Conservation (phyloP, 2,113 vertebrate genomes). For the Tetraodon nigroviridis region DNA sequence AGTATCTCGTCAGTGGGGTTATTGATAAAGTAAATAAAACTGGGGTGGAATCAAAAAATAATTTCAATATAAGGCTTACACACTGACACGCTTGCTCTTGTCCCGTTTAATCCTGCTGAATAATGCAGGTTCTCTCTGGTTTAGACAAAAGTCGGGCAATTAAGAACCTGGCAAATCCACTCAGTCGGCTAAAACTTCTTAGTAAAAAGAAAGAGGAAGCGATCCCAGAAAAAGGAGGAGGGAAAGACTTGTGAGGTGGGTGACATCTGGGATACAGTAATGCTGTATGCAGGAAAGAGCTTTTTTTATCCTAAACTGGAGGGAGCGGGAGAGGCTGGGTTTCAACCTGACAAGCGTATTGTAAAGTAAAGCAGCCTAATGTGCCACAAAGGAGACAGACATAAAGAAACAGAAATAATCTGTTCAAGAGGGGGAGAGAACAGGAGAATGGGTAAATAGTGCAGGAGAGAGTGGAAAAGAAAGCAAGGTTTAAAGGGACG, state of each 20-base stretch:
- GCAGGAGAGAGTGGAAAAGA: constrained; percentile 23
- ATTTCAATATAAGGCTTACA: not conserved
- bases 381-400: constrained; percentile 51
- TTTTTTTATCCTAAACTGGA: constrained; percentile 43
- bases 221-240: constrained; percentile 28
- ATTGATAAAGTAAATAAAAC: not conserved
- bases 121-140: constrained; percentile 58
- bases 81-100: constrained; percentile 9
- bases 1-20: not conserved
- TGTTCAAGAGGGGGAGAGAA: constrained; percentile 48
- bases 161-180: constrained; percentile 60
- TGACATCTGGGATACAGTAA: constrained; percentile 50
- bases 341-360: constrained; percentile 57
- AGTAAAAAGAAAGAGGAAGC: constrained; percentile 27
- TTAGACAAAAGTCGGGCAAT: constrained; percentile 64
- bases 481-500: constrained; percentile 44
- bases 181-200: constrained; percentile 40
- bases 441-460: constrained; percentile 41
- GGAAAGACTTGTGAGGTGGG: constrained; percentile 40
- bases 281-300: constrained; percentile 30
- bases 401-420: constrained; percentile 64
- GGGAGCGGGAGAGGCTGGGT: constrained; percentile 23
- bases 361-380: constrained; percentile 70
- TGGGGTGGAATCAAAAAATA: not conserved
- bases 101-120: constrained; percentile 44